Percentiles rank a stretch among this genome's conserved stretches.
These are phyloP conservation scores for Agelas oroides DNA, from an alignment of 37 sponge, comb jelly and placozoan species.

Conservation along the genomic window DNA sequence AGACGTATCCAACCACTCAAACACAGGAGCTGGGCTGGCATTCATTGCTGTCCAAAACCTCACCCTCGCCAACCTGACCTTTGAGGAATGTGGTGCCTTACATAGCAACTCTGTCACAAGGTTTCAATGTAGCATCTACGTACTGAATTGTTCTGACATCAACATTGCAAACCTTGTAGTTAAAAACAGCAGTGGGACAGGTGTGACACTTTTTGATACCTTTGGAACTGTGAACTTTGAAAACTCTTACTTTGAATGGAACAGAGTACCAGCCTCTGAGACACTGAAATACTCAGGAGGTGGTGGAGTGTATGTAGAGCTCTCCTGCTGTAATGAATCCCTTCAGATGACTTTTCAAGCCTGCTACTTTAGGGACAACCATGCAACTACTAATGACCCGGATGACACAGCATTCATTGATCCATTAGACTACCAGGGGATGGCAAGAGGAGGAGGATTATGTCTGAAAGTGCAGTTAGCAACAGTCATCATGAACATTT, in stretches of 20 bases:
- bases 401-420: too few species aligned
- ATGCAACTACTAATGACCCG: not conserved
- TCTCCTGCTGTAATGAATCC: too few species aligned
- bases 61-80: too few species aligned
- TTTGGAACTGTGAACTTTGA: not conserved
- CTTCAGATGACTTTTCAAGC: not conserved
- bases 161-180: not conserved
- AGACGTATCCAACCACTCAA: too few species aligned
- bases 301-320: slow-evolving; percentile 9
- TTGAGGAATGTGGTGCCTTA: too few species aligned
- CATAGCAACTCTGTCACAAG: too few species aligned
- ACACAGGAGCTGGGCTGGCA: too few species aligned
- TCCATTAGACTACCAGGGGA: too few species aligned
- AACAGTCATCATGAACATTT: too few species aligned
- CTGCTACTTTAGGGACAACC: not conserved
- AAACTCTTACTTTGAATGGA: not conserved
- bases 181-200: not conserved
- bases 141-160: not conserved
- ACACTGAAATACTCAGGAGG: not conserved
- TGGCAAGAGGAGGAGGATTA: too few species aligned
- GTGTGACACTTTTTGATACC: not conserved
- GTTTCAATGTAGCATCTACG: not conserved
- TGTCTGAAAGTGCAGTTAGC: too few species aligned
- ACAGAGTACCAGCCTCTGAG: not conserved
- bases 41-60: too few species aligned